Conservation (phyloP, 2,113 vertebrate species). For the Osmerus mordax region DNA sequence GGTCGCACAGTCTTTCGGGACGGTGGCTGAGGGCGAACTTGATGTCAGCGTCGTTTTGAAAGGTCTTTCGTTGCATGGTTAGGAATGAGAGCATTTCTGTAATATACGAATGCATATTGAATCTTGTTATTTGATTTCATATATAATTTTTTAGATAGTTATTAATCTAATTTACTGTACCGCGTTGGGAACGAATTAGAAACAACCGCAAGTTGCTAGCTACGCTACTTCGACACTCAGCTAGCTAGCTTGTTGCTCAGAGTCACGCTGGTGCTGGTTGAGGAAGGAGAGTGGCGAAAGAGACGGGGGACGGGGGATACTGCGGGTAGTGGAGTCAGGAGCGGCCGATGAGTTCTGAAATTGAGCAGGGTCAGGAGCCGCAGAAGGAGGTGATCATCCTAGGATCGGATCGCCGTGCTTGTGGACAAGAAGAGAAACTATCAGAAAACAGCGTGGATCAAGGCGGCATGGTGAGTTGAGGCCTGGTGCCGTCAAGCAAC, state of each 20-base stretch:
- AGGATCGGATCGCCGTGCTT: neutral
- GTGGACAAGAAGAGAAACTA: slow-evolving; percentile 13
- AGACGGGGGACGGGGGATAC: neutral
- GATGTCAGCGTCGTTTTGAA: slow-evolving; percentile 15
- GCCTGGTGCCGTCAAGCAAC: slow-evolving; percentile 24
- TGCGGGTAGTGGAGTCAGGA: slow-evolving; percentile 5
- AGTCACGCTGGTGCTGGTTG: neutral
- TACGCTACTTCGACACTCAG: neutral
- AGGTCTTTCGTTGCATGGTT: neutral
- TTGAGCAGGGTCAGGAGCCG: neutral
- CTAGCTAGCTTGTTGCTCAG: slow-evolving; percentile 26
- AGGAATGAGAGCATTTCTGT: neutral
- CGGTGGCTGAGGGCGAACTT: slow-evolving; percentile 30
- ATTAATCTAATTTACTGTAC: too few species aligned
- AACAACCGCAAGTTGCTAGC: neutral
- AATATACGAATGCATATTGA: neutral
- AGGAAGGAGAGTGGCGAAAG: slow-evolving; percentile 15
- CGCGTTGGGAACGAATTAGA: too few species aligned
- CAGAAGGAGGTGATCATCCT: neutral
- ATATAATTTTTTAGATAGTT: too few species aligned
- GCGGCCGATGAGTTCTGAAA: slow-evolving; percentile 16
- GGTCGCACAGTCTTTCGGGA: slow-evolving; percentile 33
- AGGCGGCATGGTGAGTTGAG: slow-evolving; percentile 67
- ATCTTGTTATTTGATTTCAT: too few species aligned
- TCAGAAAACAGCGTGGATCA: slow-evolving; percentile 18